These are phyloP conservation scores for Intellagama lesueurii DNA, from an alignment of 2,797 vertebrate genomes.

Conservation along the genomic window DNA sequence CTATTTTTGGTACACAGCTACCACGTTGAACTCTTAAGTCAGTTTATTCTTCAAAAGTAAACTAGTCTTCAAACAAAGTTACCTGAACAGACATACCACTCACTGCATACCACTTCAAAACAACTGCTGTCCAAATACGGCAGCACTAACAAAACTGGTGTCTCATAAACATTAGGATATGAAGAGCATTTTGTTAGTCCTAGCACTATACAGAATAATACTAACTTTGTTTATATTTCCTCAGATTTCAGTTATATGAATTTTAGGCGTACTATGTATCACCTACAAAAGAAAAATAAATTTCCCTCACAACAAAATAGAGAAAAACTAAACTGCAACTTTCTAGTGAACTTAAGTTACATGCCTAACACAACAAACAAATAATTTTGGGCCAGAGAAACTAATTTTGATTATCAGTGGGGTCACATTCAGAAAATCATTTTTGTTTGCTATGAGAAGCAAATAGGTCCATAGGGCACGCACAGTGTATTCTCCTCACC, in stretches of 20 bases:
- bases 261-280: not conserved
- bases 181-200: conserved; percentile 6
- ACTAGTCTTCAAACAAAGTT: conserved; percentile 13
- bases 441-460: not conserved
- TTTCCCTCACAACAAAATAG: not conserved
- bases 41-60: conserved; percentile 6
- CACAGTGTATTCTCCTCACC: not conserved
- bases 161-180: conserved; percentile 17
- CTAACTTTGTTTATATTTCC: not conserved
- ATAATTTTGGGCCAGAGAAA: not conserved
- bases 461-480: too few species aligned
- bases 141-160: not conserved
- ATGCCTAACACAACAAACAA: not conserved
- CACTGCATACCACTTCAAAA: not conserved
- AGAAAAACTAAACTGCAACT: not conserved
- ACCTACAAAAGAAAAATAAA: not conserved
- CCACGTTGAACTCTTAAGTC: not conserved
- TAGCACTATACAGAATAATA: not conserved
- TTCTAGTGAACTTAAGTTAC: not conserved
- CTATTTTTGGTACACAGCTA: conserved; percentile 19
- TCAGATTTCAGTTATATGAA: not conserved
- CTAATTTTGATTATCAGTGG: not conserved
- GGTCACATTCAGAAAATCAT: not conserved
- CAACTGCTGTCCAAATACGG: not conserved
- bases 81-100: conserved; percentile 13